These are phyloP conservation scores for Caenorhabditis virilis DNA, from an alignment of 2,888 invertebrate species.

Conservation along the genomic window DNA sequence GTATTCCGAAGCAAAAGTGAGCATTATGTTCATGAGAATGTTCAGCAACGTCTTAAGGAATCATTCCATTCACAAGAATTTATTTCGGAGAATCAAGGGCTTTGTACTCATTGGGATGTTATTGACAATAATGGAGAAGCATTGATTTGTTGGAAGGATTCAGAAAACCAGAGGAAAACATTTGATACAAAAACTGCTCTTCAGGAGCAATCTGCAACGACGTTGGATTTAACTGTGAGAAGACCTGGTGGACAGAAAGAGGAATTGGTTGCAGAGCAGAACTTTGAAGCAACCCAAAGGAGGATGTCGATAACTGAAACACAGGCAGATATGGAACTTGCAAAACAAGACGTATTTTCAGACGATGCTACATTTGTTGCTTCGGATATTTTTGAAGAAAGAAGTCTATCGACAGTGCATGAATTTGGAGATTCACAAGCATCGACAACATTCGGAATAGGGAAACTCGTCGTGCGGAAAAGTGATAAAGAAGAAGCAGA, in stretches of 20 bases:
- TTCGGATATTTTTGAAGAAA: conserved; percentile 34
- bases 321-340: conserved; percentile 31
- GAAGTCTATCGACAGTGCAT: conserved; percentile 27
- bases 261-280: conserved; percentile 13
- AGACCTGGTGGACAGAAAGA: conserved; percentile 21
- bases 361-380: conserved; percentile 38
- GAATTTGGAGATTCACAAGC: conserved; percentile 43
- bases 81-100: conserved; percentile 31
- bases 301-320: conserved; percentile 22
- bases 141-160: conserved; percentile 39
- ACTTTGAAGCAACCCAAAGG: conserved; percentile 5
- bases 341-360: conserved; percentile 15
- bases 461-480: conserved; percentile 23
- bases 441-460: conserved; percentile 22
- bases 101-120: conserved; percentile 43
- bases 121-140: conserved; percentile 43
- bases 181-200: conserved; percentile 21
- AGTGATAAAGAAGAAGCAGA: conserved; percentile 34
- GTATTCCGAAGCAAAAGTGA: conserved; percentile 31
- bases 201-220: conserved; percentile 27
- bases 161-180: conserved; percentile 8
- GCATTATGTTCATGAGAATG: conserved; percentile 22
- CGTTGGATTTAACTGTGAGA: conserved; percentile 40
- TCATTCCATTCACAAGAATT: conserved; percentile 39
- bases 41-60: conserved; percentile 18